Base-by-base conservation (phyloP, 2,797 vertebrate species). In the Megalops cyprinoides region DNA sequence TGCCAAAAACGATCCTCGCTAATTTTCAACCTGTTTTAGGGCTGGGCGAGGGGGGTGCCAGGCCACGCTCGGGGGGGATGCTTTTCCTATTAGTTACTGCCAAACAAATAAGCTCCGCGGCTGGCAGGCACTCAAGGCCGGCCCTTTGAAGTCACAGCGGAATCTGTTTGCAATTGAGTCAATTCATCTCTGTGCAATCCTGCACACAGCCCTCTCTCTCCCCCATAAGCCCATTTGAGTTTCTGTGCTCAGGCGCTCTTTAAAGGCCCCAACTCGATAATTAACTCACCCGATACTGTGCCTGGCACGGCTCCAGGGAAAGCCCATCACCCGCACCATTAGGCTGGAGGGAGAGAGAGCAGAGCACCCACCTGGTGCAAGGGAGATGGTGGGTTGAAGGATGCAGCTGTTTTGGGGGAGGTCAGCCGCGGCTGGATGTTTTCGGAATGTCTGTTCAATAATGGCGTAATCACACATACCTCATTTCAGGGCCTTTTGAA, bases 141-240 rank as follows among this genome's bases (percentile, higher is more conserved):
- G 3, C 28, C 46, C 77, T 82, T 82, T 82, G 81, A 82, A 62
- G 76, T 82, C 46, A 31, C 37, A 46, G 28, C n/a, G 69, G 39
- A 79, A 82, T 82, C 76, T 74, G 76, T 79, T 79, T 79, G 81
- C 51, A 82, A 79, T 82, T 75, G 67, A 60, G 77, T 23, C 53
- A 69, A 79, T 78, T 82, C 65, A 62, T 73, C 71, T 74, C 34
- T 3, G 34, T 55, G 69, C 58, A 62, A 74, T 75, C 48, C 44
- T 56, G 34, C 69, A 62, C 39, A 39, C 53, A 78, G 49, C 15
- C 12, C 34, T 25, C 15, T 14, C 34, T 25, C 46, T 56, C 74
- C 73, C 74, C n/a, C 31, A 15, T 60, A 69, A 69, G 46, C 44
- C 42, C 79, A 79, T 81, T 75, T 34, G 48, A 62, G 42, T 82